These are phyloP conservation scores for Falco punctatus DNA, from an alignment of 2,113 vertebrate genomes.

Conservation along the genomic window DNA sequence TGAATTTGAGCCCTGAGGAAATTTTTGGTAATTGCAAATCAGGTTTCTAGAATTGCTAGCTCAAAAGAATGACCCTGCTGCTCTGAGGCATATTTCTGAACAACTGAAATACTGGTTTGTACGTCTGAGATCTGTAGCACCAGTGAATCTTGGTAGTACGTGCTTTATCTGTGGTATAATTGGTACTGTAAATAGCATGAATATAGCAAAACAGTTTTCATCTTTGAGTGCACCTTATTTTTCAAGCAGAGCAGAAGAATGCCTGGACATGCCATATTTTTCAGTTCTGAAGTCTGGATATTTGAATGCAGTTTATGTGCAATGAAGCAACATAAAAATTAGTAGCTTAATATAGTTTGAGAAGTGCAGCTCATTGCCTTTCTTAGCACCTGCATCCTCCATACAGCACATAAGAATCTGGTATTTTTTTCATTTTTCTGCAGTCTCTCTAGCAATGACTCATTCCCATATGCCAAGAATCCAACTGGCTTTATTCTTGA, in stretches of 20 bases:
- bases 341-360: slow-evolving; percentile 15
- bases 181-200: not conserved
- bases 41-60: not conserved
- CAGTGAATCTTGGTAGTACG: rapidly evolving
- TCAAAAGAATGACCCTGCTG: not conserved
- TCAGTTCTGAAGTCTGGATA: not conserved
- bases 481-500: slow-evolving; percentile 14
- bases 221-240: not conserved
- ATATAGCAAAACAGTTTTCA: not conserved
- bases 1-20: not conserved
- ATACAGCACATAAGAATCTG: not conserved
- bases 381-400: slow-evolving; percentile 9
- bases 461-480: slow-evolving; percentile 55
- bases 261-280: not conserved
- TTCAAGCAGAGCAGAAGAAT: not conserved
- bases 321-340: not conserved
- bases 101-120: not conserved
- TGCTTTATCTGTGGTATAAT: not conserved
- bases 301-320: not conserved
- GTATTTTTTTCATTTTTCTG: slow-evolving; percentile 6
- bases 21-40: not conserved
- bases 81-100: not conserved
- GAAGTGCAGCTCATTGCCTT: not conserved
- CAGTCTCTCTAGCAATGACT: slow-evolving; percentile 31
- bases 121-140: not conserved